Evolutionary conservation across 2,888 invertebrate species (phyloP).

Genomic region (Metopia argyrocephala): DNA sequence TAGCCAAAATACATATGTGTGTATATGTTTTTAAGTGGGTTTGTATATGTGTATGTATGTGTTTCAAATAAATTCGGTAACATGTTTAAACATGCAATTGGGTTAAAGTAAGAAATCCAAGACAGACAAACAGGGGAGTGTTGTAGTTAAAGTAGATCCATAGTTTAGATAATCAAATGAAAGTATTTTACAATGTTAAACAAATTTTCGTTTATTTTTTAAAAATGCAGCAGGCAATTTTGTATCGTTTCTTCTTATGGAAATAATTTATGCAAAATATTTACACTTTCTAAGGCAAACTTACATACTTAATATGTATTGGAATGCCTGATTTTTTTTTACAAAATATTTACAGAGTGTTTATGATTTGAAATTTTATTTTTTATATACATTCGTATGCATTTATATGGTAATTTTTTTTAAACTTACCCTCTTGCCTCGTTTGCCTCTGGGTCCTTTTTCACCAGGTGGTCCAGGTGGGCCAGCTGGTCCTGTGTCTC

Average conservation of each 20-base stretch:
- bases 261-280: neutral
- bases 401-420: neutral
- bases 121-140: slow-evolving; percentile 33
- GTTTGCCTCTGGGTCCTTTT: slow-evolving; percentile 93
- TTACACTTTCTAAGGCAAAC: slow-evolving; percentile 39
- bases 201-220: no score
- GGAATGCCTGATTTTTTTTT: neutral
- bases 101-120: slow-evolving; percentile 38
- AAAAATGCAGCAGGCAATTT: neutral
- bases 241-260: neutral
- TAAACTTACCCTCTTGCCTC: slow-evolving; percentile 93
- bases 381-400: slow-evolving; percentile 47
- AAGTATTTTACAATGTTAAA: neutral
- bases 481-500: slow-evolving; percentile 85
- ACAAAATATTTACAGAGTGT: slow-evolving; percentile 58
- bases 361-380: slow-evolving; percentile 24
- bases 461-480: slow-evolving; percentile 88
- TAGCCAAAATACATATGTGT: neutral
- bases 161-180: slow-evolving; percentile 15
- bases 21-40: neutral
- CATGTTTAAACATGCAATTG: slow-evolving; percentile 55
- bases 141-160: slow-evolving; percentile 36
- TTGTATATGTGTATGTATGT: slow-evolving; percentile 1
- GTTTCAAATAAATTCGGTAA: slow-evolving; percentile 15
- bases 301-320: neutral